Base-by-base conservation (phyloP, 1,140 invertebrate genomes). In the Cardiocondyla obscurior region DNA sequence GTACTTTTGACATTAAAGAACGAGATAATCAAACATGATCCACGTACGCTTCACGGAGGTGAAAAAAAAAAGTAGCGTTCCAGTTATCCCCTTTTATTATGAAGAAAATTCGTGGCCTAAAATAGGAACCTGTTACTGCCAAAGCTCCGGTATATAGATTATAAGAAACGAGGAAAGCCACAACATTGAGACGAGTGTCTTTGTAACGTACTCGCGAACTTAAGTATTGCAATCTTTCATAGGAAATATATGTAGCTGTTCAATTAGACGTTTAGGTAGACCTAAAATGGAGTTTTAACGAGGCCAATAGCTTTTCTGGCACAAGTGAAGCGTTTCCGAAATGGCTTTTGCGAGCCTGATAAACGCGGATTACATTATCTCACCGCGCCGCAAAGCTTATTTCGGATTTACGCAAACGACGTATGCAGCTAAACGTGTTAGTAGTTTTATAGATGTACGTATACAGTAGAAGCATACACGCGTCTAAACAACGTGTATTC, bases 61-160 rank as follows among this genome's bases (percentile, higher is more conserved):
- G 10, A n/a, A 67, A 19, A 77, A 12, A 53, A n/a, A n/a, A n/a
- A n/a, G n/a, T n/a, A n/a, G n/a, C n/a, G n/a, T n/a, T n/a, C n/a
- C n/a, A n/a, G n/a, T 42, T 69, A 51, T 33, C 3, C 25, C 49
- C 22, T 74, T 36, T 44, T 36, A 74, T 65, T 85, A 64, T 62
- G 77, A 83, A 84, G 19, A 62, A 30, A 58, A 55, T 58, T 62
- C 44, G 85, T 76, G 87, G 84, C 82, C 85, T 88, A 88, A 88
- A 81, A 82, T 76, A 79, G 70, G 58, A 74, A 81, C 81, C 82
- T 65, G 62, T 70, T 89, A 91, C 86, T 91, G 90, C 90, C 90
- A 91, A 91, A 91, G 86, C 81, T 85, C 89, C 88, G 83, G 83
- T 86, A 60, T 82, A 83, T 86, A 90, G 65, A 64, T 81, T 28